Evolutionary conservation across 2,113 vertebrate genomes (phyloP).

Genomic region (Rostratula benghalensis): DNA sequence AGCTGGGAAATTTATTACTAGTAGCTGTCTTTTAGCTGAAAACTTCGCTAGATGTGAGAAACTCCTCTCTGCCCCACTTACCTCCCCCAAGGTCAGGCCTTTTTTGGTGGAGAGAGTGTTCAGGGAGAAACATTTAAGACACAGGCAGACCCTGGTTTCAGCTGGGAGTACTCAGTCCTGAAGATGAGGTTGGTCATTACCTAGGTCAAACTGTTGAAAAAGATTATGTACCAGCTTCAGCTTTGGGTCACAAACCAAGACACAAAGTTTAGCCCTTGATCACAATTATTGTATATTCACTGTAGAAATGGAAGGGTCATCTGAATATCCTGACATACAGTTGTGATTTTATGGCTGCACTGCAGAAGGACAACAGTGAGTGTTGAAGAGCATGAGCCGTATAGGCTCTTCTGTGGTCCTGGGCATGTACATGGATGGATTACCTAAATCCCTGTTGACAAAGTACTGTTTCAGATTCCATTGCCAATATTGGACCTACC

Average conservation of each 20-base stretch:
- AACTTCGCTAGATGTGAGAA: not conserved
- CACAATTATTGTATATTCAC: not conserved
- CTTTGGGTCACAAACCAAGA: not conserved
- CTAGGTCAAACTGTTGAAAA: not conserved
- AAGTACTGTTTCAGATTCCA: not conserved
- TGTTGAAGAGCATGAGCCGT: not conserved
- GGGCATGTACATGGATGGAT: accelerated
- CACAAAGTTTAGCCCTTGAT: not conserved
- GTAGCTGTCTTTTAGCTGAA: not conserved
- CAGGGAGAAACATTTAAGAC: not conserved
- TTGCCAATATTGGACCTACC: accelerated
- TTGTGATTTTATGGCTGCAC: not conserved
- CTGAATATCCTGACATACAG: not conserved
- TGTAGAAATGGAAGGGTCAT: not conserved
- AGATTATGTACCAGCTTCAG: not conserved
- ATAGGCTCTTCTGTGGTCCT: not conserved
- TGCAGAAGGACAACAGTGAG: not conserved
- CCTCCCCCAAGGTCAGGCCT: not conserved
- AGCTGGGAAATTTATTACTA: not conserved
- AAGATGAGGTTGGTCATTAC: not conserved
- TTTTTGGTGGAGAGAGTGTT: not conserved
- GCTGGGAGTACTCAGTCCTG: not conserved
- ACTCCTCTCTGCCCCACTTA: not conserved
- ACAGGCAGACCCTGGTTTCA: not conserved
- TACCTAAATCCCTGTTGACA: not conserved